Conservation (phyloP, 2,113 vertebrate genomes). For the Paramormyrops kingsleyae region DNA sequence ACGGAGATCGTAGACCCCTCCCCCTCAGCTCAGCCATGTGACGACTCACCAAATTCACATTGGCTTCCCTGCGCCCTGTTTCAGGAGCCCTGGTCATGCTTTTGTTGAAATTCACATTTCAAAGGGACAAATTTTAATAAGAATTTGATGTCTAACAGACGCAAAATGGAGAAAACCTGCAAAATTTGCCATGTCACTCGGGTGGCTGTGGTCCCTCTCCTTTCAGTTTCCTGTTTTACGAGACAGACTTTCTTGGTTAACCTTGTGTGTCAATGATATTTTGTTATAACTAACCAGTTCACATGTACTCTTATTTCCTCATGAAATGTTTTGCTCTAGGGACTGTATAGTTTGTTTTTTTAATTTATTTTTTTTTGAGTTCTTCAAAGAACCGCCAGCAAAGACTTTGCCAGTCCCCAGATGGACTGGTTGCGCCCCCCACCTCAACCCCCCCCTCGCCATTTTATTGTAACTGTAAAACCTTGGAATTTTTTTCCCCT, state of each 20-base stretch:
- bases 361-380: conserved; percentile 72
- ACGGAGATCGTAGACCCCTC: background rate
- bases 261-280: conserved; percentile 32
- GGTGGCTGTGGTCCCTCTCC: background rate
- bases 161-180: background rate
- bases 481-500: conserved; percentile 35
- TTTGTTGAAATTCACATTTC: background rate
- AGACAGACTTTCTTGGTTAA: conserved; percentile 28
- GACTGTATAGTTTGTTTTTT: conserved; percentile 59
- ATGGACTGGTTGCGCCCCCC: conserved; percentile 55
- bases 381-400: conserved; percentile 57
- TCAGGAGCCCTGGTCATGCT: background rate
- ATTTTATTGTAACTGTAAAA: conserved; percentile 20
- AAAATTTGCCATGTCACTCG: background rate
- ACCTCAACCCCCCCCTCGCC: background rate
- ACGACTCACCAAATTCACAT: background rate
- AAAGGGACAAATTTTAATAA: background rate
- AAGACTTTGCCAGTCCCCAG: conserved; percentile 80
- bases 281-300: conserved; percentile 26
- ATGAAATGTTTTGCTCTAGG: conserved; percentile 9
- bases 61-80: background rate
- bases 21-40: background rate
- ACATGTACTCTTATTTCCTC: conserved; percentile 19
- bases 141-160: background rate
- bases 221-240: conserved; percentile 8